Base-by-base conservation (phyloP, 2,113 vertebrate genomes). In the Varanus komodoensis region DNA sequence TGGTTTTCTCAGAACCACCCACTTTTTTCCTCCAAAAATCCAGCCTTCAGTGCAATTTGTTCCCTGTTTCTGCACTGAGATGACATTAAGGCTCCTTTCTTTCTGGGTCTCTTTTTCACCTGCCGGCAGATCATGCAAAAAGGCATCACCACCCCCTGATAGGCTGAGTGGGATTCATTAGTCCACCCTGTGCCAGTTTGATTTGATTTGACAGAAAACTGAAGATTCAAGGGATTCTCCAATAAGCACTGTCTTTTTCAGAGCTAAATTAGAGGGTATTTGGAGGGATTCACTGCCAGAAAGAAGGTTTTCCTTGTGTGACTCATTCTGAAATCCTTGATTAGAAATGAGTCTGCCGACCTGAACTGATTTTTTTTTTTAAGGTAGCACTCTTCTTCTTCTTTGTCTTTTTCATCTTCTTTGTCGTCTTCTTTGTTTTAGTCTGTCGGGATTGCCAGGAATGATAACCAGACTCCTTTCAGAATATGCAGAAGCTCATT, bases 41-140 rank as follows among this genome's bases (percentile, higher is more conserved):
- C 54, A 54, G 54, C 54, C 54, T 6, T 54, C 54, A 54, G 54
- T 54, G 54, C 54, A n/a, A 5, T 54, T 11, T 54, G 11, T 57
- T 57, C 57, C 57, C 57, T 14, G 15, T 2, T 14, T 14, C 57
- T 57, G 8, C 57, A 12, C 1, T 57, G 5, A 91, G 82, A 87
- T 80, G 86, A 81, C 54, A 94, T 96, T 95, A 93, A 50, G 84
- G 90, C 93, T 94, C 82, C 90, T 71, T 93, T 91, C 87, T 91
- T 92, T 4, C 32, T 90, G 92, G 91, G 90, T 93, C 94, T 96
- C 92, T 95, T 95, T 96, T 94, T 94, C 93, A 95, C 92, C 93
- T 95, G 86, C 90, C 92, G 92, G 73, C 87, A 6, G 91, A 95
- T 92, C 93, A 95, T 86, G 96, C 92, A 93, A 93, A 96, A 94